Evolutionary conservation across 2,797 vertebrate species (phyloP).

Genomic region (Macrochelys suwanniensis): DNA sequence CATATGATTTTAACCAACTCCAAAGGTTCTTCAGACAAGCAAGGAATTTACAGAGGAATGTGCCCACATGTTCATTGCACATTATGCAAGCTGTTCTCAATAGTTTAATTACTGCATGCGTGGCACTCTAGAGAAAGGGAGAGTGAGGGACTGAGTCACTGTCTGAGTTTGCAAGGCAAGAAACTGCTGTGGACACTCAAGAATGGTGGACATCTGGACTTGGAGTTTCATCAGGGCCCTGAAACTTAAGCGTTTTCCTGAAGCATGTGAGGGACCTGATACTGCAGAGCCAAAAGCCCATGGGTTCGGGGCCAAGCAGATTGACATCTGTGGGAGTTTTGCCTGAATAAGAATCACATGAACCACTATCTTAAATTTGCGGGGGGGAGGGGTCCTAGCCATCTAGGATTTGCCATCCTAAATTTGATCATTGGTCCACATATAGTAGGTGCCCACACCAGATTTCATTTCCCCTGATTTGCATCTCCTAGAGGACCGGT

Average conservation of each 20-base stretch:
- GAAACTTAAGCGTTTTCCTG: not conserved
- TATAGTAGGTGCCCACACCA: not conserved
- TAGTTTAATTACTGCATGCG: fast-evolving
- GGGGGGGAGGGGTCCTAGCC: conserved; percentile 26
- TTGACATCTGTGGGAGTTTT: conserved; percentile 34
- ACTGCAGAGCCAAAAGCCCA: conserved; percentile 17
- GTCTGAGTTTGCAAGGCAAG: fast-evolving
- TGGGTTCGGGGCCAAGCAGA: conserved; percentile 33
- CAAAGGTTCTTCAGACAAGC: not conserved
- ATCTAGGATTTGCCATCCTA: not conserved
- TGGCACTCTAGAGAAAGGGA: fast-evolving
- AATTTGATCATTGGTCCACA: not conserved
- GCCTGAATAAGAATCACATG: conserved; percentile 30
- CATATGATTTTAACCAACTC: not conserved
- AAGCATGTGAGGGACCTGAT: fast-evolving
- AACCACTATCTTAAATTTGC: conserved; percentile 38
- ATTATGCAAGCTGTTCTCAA: not conserved
- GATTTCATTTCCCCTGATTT: not conserved
- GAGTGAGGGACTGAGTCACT: not conserved
- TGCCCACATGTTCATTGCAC: fast-evolving
- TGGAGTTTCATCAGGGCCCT: not conserved
- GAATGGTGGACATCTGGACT: fast-evolving
- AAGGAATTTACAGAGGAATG: not conserved
- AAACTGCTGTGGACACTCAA: conserved; percentile 26
- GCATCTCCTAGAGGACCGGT: not conserved